A percentile compares a stretch with the other conserved stretches of the same genome.
phyloP scores from a whole-genome alignment of 2,888 invertebrate genomes.

The Parthenolecanium corni region DNA sequence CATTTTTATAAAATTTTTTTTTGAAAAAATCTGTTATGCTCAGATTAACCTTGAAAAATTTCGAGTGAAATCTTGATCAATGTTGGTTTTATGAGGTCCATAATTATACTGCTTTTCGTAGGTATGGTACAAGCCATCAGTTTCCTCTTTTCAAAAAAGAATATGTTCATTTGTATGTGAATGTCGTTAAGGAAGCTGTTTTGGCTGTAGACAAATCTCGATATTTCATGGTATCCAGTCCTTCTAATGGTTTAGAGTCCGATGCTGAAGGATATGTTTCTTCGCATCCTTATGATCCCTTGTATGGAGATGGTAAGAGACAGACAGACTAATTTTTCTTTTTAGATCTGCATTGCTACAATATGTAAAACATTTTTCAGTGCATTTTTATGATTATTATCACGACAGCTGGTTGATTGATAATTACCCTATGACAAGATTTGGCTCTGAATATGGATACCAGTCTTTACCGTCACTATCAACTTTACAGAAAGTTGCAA shows the following conservation, averaged over 20 bases:
- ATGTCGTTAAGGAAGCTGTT: slow-evolving; percentile 57
- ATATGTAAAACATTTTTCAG: slow-evolving; percentile 40
- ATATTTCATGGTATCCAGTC: slow-evolving; percentile 75
- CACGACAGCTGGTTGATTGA: slow-evolving; percentile 67
- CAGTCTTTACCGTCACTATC: slow-evolving; percentile 72
- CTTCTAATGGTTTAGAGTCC: slow-evolving; percentile 69
- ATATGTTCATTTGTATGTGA: slow-evolving; percentile 71
- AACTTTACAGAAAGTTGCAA: slow-evolving; percentile 52
- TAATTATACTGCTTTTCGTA: slow-evolving; percentile 30
- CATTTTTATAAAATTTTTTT: too few relatives aligned
- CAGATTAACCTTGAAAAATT: too few relatives aligned
- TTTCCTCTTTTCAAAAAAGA: slow-evolving; percentile 54
- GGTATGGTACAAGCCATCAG: slow-evolving; percentile 47
- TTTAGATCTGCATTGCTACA: too few relatives aligned
- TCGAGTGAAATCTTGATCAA: too few relatives aligned
- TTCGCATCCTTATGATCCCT: slow-evolving; percentile 58
- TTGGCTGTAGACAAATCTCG: slow-evolving; percentile 50
- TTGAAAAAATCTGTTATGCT: too few relatives aligned
- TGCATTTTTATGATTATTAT: slow-evolving; percentile 81
- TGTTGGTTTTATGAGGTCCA: too few relatives aligned
- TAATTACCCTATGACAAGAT: slow-evolving; percentile 68
- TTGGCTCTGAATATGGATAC: slow-evolving; percentile 91
- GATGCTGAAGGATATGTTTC: slow-evolving; percentile 66
- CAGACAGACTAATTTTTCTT: too few relatives aligned
- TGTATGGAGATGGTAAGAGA: slow-evolving; percentile 72